Evolutionary conservation across 2,113 vertebrate genomes (phyloP).

Genomic region (Elgaria multicarinata): DNA sequence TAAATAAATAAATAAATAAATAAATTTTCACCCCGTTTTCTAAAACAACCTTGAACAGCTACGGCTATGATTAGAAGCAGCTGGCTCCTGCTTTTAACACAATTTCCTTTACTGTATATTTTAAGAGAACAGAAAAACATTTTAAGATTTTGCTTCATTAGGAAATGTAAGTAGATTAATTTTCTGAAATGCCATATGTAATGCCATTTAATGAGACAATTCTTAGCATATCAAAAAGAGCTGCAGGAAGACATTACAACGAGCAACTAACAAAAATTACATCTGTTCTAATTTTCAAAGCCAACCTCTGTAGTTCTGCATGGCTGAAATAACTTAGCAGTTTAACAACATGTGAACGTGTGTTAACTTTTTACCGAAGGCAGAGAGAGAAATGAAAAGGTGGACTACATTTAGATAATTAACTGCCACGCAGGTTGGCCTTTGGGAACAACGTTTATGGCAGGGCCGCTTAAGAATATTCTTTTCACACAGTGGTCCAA

Average conservation of each 20-base stretch:
- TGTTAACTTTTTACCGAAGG: background rate
- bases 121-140: conserved; percentile 1
- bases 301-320: background rate
- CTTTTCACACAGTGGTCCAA: no score
- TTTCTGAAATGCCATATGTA: background rate
- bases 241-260: conserved; percentile 14
- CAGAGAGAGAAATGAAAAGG: conserved; percentile 1
- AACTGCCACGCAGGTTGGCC: background rate
- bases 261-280: conserved; percentile 15
- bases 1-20: no score
- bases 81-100: background rate
- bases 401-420: conserved; percentile 31
- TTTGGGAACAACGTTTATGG: conserved; percentile 26
- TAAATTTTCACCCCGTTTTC: no score
- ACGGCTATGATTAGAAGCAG: no score
- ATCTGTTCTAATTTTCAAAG: conserved; percentile 12
- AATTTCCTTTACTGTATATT: conserved; percentile 27
- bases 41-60: no score
- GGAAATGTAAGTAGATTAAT: conserved; percentile 26
- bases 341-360: background rate
- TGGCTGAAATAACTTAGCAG: background rate
- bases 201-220: background rate
- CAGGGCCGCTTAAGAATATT: no score
- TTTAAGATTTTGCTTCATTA: background rate
- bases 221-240: conserved; percentile 1